A percentile compares a stretch with the other conserved stretches of the same genome.
Evolutionary conservation across 2,113 vertebrate genomes (phyloP).

Genomic region (Poeciliopsis retropinna): DNA sequence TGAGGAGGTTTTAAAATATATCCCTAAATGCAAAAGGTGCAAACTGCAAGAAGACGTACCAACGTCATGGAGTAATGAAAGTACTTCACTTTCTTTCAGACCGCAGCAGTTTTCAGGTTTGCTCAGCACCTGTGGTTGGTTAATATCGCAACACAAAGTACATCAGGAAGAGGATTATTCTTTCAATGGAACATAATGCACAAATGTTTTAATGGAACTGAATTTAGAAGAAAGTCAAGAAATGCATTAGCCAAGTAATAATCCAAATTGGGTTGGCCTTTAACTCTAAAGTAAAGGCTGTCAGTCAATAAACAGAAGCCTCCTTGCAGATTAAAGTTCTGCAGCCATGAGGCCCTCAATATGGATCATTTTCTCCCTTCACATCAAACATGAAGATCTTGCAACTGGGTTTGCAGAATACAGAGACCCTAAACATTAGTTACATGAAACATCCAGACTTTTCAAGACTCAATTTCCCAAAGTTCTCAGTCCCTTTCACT

Average conservation of each 20-base stretch:
- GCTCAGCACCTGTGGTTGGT: slow-evolving; percentile 86
- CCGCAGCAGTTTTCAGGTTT: slow-evolving; percentile 98
- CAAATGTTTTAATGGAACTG: not conserved
- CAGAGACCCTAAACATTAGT: not conserved
- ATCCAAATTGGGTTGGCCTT: no score
- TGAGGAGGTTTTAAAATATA: not conserved
- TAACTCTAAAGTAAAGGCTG: no score
- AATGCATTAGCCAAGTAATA: no score
- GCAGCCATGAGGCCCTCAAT: not conserved
- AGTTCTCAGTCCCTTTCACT: not conserved
- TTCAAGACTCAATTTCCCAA: not conserved
- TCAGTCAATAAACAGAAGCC: no score
- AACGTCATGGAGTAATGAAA: slow-evolving; percentile 92
- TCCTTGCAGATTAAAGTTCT: no score
- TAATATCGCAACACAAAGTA: not conserved
- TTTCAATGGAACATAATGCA: not conserved
- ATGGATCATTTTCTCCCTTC: not conserved
- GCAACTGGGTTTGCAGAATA: not conserved
- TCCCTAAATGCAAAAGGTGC: fast-evolving
- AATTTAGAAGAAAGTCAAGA: not conserved
- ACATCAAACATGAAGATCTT: not conserved
- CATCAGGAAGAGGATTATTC: not conserved
- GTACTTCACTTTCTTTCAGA: slow-evolving; percentile 96
- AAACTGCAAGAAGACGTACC: slow-evolving; percentile 76
- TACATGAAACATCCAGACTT: not conserved